Conservation (phyloP, 53 echinoderm and acorn worm species). For the Glandiceps talaboti region DNA sequence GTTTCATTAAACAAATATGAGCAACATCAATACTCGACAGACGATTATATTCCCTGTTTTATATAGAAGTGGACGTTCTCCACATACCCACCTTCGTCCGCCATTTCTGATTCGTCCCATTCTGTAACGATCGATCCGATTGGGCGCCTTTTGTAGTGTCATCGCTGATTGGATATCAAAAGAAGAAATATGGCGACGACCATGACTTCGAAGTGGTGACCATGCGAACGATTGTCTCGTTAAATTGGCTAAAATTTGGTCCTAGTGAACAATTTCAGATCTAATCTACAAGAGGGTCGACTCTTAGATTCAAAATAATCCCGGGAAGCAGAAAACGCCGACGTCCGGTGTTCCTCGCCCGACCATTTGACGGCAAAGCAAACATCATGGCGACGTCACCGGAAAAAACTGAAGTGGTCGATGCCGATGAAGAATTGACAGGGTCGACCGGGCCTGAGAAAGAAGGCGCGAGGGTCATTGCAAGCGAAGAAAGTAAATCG, state of each 20-base stretch:
- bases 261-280: background rate
- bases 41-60: no score
- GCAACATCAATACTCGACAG: no score
- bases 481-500: background rate
- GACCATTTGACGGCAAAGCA: background rate
- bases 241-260: background rate
- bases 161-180: background rate
- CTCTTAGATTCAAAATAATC: background rate
- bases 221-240: background rate
- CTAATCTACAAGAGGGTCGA: background rate
- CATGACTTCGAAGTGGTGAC: background rate
- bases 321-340: background rate
- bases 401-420: background rate
- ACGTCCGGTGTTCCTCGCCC: background rate
- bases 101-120: background rate
- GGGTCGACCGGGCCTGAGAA: background rate
- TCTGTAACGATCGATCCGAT: background rate
- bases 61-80: no score
- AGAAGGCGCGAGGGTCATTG: slow-evolving; percentile 1
- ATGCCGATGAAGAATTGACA: background rate
- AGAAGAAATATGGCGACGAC: background rate
- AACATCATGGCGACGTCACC: background rate
- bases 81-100: background rate
- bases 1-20: no score
- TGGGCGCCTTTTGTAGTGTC: background rate